Percentiles rank a stretch among this genome's conserved stretches.
Evolutionary conservation across 1,140 invertebrate species (phyloP).

Genomic region (Chionoecetes opilio): DNA sequence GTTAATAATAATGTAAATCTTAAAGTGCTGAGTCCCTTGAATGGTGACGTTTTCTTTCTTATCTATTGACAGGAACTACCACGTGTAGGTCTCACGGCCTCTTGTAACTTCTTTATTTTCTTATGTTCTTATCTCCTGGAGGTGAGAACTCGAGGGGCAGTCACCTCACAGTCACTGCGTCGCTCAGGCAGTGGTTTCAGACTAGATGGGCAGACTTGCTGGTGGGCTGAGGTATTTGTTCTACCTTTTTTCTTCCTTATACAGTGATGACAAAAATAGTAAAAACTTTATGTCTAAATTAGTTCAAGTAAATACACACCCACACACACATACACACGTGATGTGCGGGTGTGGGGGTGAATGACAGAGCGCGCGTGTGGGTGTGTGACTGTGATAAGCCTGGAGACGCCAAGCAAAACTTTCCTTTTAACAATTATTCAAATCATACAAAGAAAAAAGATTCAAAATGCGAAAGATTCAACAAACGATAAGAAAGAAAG

Average conservation of each 20-base stretch:
- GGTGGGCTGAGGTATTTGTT: neutral
- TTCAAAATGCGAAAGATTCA: too few species aligned
- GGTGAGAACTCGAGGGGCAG: too few species aligned
- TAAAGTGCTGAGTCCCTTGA: neutral
- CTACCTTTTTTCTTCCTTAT: neutral
- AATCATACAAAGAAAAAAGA: neutral
- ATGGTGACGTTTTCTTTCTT: neutral
- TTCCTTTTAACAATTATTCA: neutral
- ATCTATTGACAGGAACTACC: too few species aligned
- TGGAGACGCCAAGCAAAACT: neutral
- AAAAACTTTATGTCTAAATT: neutral
- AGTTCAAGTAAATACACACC: neutral
- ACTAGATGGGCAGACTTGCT: neutral
- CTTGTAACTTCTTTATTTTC: too few species aligned
- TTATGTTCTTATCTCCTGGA: too few species aligned
- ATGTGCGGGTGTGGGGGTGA: slow-evolving; percentile 12
- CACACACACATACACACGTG: neutral
- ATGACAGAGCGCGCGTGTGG: neutral
- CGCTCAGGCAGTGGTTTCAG: neutral
- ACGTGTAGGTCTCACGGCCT: too few species aligned
- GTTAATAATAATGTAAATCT: neutral
- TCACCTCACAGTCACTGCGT: neutral
- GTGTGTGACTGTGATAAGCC: neutral
- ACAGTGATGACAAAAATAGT: neutral
- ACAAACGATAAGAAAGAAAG: neutral